phyloP scores from a whole-genome alignment of 92 coral and sea anemone species.

The Pocillopora meandrina region DNA sequence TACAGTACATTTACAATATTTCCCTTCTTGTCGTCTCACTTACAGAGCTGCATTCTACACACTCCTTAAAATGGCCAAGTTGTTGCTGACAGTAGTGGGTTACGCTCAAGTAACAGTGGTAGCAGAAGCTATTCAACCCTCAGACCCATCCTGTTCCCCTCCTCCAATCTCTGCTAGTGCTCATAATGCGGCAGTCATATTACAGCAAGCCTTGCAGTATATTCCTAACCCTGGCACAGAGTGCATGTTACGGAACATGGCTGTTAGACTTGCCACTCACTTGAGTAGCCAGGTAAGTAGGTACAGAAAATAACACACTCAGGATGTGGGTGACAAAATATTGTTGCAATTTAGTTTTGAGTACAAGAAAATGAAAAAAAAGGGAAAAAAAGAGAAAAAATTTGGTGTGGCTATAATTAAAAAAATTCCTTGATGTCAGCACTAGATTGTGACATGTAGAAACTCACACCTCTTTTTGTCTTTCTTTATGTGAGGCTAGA shows the following conservation, averaged over 20 bases:
- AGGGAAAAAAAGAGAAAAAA: no score
- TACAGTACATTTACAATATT: background rate
- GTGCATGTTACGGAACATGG: constrained; percentile 89
- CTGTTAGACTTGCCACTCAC: constrained; percentile 86
- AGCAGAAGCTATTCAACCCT: constrained; percentile 90
- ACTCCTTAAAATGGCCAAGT: constrained; percentile 85
- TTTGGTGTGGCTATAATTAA: no score
- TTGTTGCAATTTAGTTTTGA: no score
- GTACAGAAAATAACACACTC: background rate
- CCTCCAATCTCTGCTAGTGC: constrained; percentile 82
- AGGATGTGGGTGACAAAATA: no score
- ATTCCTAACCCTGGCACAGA: constrained; percentile 93
- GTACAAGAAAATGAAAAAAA: no score
- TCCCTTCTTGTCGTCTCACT: background rate
- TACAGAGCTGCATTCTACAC: constrained; percentile 85
- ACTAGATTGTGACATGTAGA: background rate
- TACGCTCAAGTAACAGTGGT: constrained; percentile 96
- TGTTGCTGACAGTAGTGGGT: constrained; percentile 86
- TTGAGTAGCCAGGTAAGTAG: constrained; percentile 74
- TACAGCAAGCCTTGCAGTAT: constrained; percentile 92
- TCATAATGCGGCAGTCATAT: constrained; percentile 91
- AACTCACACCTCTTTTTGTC: background rate
- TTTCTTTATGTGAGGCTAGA: background rate
- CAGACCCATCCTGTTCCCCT: constrained; percentile 62
- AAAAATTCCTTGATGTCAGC: no score